Percentiles rank a stretch among this genome's conserved stretches.
Conservation (phyloP, 2,797 vertebrate species). For the Xyrichtys novacula region DNA sequence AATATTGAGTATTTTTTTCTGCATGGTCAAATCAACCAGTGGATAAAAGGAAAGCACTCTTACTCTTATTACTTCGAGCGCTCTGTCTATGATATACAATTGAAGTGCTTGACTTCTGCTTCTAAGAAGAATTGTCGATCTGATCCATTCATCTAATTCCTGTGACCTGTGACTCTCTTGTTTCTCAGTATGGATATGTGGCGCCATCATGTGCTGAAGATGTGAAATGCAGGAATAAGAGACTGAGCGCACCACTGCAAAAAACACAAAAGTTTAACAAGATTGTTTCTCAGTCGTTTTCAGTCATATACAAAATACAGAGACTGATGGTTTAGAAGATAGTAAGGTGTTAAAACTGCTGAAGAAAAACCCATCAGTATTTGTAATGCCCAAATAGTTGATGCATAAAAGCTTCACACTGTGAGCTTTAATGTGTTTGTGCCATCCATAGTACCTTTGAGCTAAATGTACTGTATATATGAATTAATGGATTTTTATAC, state of each 20-base stretch:
- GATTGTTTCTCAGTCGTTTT: neutral
- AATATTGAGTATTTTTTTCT: neutral
- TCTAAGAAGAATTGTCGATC: neutral
- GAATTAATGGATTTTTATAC: too few species aligned
- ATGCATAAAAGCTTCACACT: too few species aligned
- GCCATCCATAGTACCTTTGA: too few species aligned
- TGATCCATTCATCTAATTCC: neutral
- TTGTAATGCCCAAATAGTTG: too few species aligned
- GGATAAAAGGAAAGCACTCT: neutral
- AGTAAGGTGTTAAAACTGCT: too few species aligned
- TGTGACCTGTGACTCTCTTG: too few species aligned
- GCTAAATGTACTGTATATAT: too few species aligned
- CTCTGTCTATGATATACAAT: neutral
- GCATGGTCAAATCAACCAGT: neutral
- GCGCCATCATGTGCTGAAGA: conserved; percentile 70
- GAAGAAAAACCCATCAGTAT: too few species aligned
- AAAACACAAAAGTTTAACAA: neutral
- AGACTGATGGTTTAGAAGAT: too few species aligned
- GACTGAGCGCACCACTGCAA: neutral
- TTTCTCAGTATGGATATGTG: conserved; percentile 23
- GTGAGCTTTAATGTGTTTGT: too few species aligned
- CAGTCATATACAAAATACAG: too few species aligned
- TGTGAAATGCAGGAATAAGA: conserved; percentile 10
- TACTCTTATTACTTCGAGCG: neutral
- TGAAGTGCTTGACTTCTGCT: neutral